Evolutionary conservation across 2,113 vertebrate genomes (phyloP).

Genomic region (Trochalopteron elliotii): DNA sequence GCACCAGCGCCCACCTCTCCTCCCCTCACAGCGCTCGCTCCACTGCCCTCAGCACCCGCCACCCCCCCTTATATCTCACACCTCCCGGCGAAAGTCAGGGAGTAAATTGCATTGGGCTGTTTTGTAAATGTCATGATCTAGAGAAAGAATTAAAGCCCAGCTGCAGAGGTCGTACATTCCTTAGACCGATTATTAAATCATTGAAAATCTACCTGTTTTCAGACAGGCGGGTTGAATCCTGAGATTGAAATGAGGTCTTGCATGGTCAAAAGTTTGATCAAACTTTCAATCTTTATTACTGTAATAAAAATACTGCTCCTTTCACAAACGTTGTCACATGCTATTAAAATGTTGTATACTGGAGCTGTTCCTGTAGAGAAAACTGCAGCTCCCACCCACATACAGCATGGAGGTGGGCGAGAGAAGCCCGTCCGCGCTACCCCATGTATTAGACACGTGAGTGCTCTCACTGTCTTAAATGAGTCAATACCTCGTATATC

Average conservation of each 20-base stretch:
- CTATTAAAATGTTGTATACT: not conserved
- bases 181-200: not conserved
- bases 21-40: not conserved
- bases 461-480: not conserved
- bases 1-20: too few species aligned
- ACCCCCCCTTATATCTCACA: rapidly evolving
- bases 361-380: not conserved
- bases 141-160: not conserved
- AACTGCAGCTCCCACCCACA: not conserved
- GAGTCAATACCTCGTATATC: not conserved
- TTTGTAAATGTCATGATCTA: not conserved
- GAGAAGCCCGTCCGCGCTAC: not conserved
- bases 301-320: not conserved
- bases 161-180: not conserved
- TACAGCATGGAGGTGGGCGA: not conserved
- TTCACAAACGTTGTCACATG: not conserved
- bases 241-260: not conserved
- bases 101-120: not conserved
- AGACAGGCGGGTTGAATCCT: rapidly evolving
- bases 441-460: rapidly evolving
- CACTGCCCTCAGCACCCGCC: too few species aligned
- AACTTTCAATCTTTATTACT: not conserved
- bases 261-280: not conserved
- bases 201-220: not conserved
- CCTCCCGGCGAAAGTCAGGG: not conserved